Conservation (phyloP, 2,888 invertebrate genomes). For the Abrostola tripartita region DNA sequence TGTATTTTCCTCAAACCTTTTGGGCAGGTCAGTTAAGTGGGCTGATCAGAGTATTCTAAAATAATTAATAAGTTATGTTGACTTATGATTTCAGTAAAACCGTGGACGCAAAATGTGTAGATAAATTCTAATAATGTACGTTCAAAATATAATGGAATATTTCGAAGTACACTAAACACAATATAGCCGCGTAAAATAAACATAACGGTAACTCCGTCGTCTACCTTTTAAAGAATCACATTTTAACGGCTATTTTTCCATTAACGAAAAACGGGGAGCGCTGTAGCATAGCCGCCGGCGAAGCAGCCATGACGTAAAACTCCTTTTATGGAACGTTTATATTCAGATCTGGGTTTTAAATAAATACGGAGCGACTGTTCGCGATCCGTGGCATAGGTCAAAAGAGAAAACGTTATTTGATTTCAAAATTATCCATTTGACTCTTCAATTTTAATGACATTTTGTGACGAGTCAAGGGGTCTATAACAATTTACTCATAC, state of each 20-base stretch:
- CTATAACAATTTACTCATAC: too few relatives aligned
- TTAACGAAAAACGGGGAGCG: constrained; percentile 26
- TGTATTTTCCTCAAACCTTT: too few relatives aligned
- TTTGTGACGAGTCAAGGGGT: too few relatives aligned
- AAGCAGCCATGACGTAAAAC: constrained; percentile 31
- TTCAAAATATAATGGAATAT: neutral
- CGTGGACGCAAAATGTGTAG: too few relatives aligned
- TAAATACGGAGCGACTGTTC: constrained; percentile 19
- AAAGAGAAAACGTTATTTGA: constrained; percentile 8
- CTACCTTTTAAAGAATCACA: constrained; percentile 29
- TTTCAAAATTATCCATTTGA: constrained; percentile 3
- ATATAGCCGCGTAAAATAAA: constrained; percentile 17
- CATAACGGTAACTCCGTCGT: constrained; percentile 39
- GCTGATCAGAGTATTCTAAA: too few relatives aligned
- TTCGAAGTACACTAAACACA: neutral
- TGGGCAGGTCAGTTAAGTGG: too few relatives aligned
- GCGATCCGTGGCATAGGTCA: neutral
- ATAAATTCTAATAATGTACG: too few relatives aligned
- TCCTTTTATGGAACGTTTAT: constrained; percentile 28
- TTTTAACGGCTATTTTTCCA: constrained; percentile 39
- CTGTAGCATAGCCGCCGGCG: constrained; percentile 28
- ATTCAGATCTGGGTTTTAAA: constrained; percentile 25
- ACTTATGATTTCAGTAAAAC: too few relatives aligned
- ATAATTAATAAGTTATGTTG: too few relatives aligned
- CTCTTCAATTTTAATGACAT: constrained; percentile 2